Evolutionary conservation across 2,113 vertebrate species (phyloP).

Genomic region (Brienomyrus longianalis): DNA sequence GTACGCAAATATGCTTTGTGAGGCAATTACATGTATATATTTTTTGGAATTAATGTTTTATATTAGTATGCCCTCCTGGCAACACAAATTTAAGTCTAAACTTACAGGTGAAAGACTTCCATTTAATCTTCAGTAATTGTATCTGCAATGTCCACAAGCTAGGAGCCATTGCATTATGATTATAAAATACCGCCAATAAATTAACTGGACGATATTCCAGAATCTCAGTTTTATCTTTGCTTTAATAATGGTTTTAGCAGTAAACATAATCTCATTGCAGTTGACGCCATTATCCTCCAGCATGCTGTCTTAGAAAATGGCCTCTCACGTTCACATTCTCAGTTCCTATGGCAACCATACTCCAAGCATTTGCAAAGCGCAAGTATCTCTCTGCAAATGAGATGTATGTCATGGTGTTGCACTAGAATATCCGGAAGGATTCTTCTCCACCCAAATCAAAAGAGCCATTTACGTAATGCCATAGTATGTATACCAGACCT

Average conservation of each 20-base stretch:
- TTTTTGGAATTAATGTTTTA: background rate
- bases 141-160: background rate
- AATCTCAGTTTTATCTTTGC: background rate
- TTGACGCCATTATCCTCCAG: conserved; percentile 41
- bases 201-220: background rate
- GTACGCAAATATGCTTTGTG: background rate
- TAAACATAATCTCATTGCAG: background rate
- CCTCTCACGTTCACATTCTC: conserved; percentile 57
- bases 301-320: conserved; percentile 57
- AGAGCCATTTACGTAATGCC: background rate
- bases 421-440: conserved; percentile 42
- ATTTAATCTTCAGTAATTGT: background rate
- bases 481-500: background rate
- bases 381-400: conserved; percentile 46
- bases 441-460: conserved; percentile 2
- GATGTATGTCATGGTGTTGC: conserved; percentile 45
- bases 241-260: background rate
- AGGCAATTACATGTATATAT: background rate
- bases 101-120: background rate
- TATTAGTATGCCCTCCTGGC: background rate
- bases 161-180: background rate
- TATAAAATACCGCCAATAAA: background rate
- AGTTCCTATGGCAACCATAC: conserved; percentile 69
- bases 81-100: background rate
- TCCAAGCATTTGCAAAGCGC: conserved; percentile 43